Base-by-base conservation (phyloP, 2,888 invertebrate genomes). In the Cactoblastis cactorum region DNA sequence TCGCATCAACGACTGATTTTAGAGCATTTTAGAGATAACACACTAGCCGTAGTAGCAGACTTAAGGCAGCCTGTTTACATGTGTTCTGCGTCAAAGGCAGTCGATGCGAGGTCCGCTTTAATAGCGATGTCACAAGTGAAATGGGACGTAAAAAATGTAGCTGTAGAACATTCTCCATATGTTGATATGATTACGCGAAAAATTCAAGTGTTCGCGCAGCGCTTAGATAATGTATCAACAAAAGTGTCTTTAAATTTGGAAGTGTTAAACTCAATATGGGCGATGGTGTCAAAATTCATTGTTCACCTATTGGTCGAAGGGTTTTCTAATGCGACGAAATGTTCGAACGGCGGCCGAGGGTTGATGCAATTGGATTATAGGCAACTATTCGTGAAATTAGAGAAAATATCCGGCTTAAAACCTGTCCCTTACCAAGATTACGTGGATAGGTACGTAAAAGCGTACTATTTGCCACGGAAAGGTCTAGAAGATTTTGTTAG, bases 361-460 rank as follows among this genome's bases (percentile, higher is more conserved):
- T 83, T 99, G 8, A 99, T 99, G 99, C 98, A 98, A 74, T 88
- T 99, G 17, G 99, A 99, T 89, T 98, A 97, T 71, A 96, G 97
- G 5, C 98, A 99, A 76, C 93, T 98, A 56, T 92, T 97, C 60
- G 94, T 96, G 17, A 97, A 98, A 74, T 90, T 97, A 48, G 98
- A 98, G 79, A 94, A 95, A 68, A 93, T 98, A 50, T 95, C 97
- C 0, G 92, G 93, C 0, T 74, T 97, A 5, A 94, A 94, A 69
- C 97, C 97, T 1, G 91, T 97, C 12, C 97, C 98, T 0, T 95
- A 96, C 69, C 93, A 95, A 58, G 95, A 96, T 50, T 97, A 96
- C 68, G 98, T 99, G 0, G 98, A 99, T 81, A 92, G 93, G 50
- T 99, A 98, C 73, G 96, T 99, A 0, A 99, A 99, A 77, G 98